phyloP scores from a whole-genome alignment of 1,140 invertebrate genomes.

The Lordiphosa mommai region DNA sequence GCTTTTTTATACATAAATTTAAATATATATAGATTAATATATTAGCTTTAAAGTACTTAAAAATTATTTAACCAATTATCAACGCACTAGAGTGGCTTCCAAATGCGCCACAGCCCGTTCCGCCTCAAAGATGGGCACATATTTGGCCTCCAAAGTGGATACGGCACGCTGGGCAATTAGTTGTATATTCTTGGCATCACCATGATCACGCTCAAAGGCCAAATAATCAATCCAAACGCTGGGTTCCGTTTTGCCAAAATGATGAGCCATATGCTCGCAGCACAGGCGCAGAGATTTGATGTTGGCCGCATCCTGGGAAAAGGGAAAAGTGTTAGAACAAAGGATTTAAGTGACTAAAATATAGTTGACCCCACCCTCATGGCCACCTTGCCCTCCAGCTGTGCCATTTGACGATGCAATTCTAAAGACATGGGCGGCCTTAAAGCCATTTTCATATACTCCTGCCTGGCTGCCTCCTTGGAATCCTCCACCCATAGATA shows the following conservation, averaged over 20 bases:
- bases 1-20: conserved; percentile 1
- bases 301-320: conserved; percentile 27
- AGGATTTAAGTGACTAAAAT: neutral
- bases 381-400: conserved; percentile 45
- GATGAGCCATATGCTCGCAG: conserved; percentile 58
- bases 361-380: conserved; percentile 12
- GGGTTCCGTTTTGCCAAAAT: conserved; percentile 63
- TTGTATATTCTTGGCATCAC: conserved; percentile 56
- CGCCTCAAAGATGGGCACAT: conserved; percentile 49
- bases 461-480: conserved; percentile 44
- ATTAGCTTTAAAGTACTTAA: conserved; percentile 1
- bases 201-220: conserved; percentile 66
- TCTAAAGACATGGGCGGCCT: conserved; percentile 61
- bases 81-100: conserved; percentile 29
- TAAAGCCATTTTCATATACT: conserved; percentile 55
- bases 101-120: conserved; percentile 49
- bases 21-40: neutral
- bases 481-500: conserved; percentile 62
- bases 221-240: conserved; percentile 69
- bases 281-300: conserved; percentile 57
- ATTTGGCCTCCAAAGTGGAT: conserved; percentile 42
- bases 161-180: conserved; percentile 52
- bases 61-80: conserved; percentile 4
- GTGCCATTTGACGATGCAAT: conserved; percentile 63
- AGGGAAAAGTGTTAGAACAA: neutral